Base-by-base conservation (phyloP, 2,888 invertebrate genomes). In the Hydraecia micacea region DNA sequence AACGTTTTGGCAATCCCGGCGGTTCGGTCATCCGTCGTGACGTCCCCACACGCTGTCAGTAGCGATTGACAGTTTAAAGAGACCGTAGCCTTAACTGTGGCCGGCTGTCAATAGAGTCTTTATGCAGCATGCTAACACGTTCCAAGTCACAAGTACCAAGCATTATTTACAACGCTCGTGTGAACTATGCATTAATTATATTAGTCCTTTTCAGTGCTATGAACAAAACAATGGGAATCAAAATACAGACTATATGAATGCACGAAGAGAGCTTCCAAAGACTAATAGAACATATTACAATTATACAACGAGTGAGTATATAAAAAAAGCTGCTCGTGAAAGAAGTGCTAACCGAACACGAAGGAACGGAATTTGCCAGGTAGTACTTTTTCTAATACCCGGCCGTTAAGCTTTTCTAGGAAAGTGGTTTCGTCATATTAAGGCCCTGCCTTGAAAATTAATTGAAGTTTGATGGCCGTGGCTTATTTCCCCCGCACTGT, bases 351-450 rank as follows among this genome's bases (percentile, higher is more conserved):
- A 74, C 8, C 66, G 13, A 42, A 74, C 79, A 15, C 79, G 80
- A 67, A 80, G 80, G 36, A 36, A 42, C 9, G 79, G 79, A 1
- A 80, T 60, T 52, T 79, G 79, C 42, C 79, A 79, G 49, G 79
- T 28, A 36, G 36, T 36, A 36, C 3, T 52, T 55, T 49, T 28
- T 9, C 6, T 28, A 28, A 18, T 11, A n/a, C 2, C 9, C 8
- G 0, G 36, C 15, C 18, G n/a, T 28, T 42, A 11, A 6, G 8
- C n/a, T 39, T 39, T 39, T 0, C 15, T 66, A 39, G 15, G 8
- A 15, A 39, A 36, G 36, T 13, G 32, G 32, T 63, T 55, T 25
- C 55, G 9, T 55, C 9, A 55, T 55, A 25, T 55, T 25, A 52
- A 2, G 8, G 25, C 55, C 18, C 49, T 63, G 21, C 9, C 11